Evolutionary conservation across 2,797 vertebrate genomes (phyloP).

Genomic region (Acestrorhynchus altus): DNA sequence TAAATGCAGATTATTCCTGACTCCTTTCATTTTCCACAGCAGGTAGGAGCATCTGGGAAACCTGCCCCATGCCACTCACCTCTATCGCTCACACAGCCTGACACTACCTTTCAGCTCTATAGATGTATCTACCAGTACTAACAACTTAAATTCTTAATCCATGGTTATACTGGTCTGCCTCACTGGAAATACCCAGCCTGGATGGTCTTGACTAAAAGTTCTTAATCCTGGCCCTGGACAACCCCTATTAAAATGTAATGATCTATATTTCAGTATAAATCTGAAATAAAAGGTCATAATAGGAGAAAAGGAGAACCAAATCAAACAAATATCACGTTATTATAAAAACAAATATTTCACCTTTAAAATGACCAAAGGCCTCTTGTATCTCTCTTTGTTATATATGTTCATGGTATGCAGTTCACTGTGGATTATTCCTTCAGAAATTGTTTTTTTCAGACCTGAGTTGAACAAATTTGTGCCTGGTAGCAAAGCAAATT

Average conservation of each 20-base stretch:
- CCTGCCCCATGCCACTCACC: not conserved
- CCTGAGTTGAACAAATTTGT: too few species aligned
- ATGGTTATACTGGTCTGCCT: not conserved
- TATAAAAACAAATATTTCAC: too few species aligned
- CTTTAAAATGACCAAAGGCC: too few species aligned
- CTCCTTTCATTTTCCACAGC: constrained; percentile 59
- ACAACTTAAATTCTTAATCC: not conserved
- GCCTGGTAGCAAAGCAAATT: too few species aligned
- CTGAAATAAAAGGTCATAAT: too few species aligned
- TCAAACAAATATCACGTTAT: too few species aligned
- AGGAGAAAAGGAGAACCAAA: too few species aligned
- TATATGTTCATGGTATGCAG: too few species aligned
- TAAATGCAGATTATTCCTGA: constrained; percentile 67
- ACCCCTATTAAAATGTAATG: not conserved
- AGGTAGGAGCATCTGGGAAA: constrained; percentile 29
- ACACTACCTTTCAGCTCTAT: not conserved
- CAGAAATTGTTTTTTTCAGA: too few species aligned
- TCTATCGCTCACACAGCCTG: not conserved
- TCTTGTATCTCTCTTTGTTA: too few species aligned
- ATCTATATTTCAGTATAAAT: too few species aligned
- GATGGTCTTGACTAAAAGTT: not conserved
- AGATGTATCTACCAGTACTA: not conserved
- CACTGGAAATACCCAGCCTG: not conserved
- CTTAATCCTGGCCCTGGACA: not conserved
- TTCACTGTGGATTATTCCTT: too few species aligned